Base-by-base conservation (phyloP, 2,113 vertebrate species). In the Cynoglossus semilaevis region DNA sequence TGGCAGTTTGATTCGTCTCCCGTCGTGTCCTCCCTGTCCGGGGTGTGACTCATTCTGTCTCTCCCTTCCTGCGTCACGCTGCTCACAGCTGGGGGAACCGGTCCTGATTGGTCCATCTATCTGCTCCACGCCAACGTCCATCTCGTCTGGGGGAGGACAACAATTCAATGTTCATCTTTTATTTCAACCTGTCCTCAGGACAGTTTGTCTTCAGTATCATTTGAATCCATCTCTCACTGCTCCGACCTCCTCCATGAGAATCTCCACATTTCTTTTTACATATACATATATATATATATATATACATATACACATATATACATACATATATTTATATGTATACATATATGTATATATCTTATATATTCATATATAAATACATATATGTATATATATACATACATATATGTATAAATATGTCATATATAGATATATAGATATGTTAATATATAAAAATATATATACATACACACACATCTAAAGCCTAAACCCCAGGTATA, bases 71-170 rank as follows among this genome's bases (percentile, higher is more conserved):
- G 95, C 94, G 14, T 98, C 95, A 0, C 89, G 90, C 59, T 97
- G 90, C 63, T 99, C 95, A 13, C 92, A 94, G 63, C 88, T 92
- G 0, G 93, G 81, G 8, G 93, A 90, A 4, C 59, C 37, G 0
- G 84, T 85, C 4, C 89, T 74, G 3, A 67, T 86, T 22, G 91
- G 93, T 5, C 97, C 96, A 3, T 99, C 96, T 37, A 82, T 85
- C 65, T 95, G 95, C 83, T 98, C 96, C 2, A 99, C 94, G 1
- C 97, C 96, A 13, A 88, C 89, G 79, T 99, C 96, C 88, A 90
- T 90, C 70, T 90, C 89, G 19, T 91, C 90, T 92, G 67, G 41
- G 71, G 66, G n/a, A 61, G 17, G 58, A 29, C 4, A 37, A 35
- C 9, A 2, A 29, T 49, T 57, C 18, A 41, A 40, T 9, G 50